A percentile compares a stretch with the other conserved stretches of the same genome.
phyloP scores from a whole-genome alignment of 2,888 invertebrate species.

The Phymatocera aterrima region DNA sequence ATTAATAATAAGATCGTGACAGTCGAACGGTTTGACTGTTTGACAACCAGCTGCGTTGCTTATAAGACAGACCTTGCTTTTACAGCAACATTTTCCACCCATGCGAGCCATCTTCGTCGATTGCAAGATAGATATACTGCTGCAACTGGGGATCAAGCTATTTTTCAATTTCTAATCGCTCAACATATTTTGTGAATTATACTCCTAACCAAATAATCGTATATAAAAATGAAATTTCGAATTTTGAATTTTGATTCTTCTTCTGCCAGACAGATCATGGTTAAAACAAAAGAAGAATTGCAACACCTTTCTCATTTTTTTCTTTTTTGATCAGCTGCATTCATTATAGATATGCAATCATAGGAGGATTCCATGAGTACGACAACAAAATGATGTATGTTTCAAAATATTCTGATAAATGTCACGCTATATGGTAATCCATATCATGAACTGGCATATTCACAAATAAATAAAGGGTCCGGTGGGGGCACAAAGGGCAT shows the following conservation, averaged over 20 bases:
- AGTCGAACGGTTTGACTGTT: neutral
- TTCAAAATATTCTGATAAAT: too few species aligned
- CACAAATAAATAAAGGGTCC: too few species aligned
- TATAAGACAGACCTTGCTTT: constrained; percentile 37
- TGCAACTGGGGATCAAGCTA: neutral
- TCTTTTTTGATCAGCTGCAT: too few species aligned
- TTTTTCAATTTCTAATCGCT: neutral
- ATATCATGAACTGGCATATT: too few species aligned
- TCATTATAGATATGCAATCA: too few species aligned
- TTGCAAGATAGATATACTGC: too few species aligned
- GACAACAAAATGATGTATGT: too few species aligned
- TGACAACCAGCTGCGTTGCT: too few species aligned
- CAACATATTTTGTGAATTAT: neutral
- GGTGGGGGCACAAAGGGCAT: too few species aligned
- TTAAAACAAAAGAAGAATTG: constrained; percentile 3
- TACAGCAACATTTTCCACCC: constrained; percentile 59
- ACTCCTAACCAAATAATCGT: constrained; percentile 16
- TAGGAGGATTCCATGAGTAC: too few species aligned
- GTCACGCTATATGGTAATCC: too few species aligned
- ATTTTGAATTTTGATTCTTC: neutral
- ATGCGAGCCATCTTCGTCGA: constrained; percentile 54
- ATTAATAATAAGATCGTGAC: neutral
- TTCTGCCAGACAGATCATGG: constrained; percentile 11
- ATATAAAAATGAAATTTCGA: neutral
- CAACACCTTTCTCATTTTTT: neutral